Evolutionary conservation across 2,113 vertebrate genomes (phyloP), one percentile per base, ranked within the genome.

Genomic region (Formicarius rufipectus): DNA sequence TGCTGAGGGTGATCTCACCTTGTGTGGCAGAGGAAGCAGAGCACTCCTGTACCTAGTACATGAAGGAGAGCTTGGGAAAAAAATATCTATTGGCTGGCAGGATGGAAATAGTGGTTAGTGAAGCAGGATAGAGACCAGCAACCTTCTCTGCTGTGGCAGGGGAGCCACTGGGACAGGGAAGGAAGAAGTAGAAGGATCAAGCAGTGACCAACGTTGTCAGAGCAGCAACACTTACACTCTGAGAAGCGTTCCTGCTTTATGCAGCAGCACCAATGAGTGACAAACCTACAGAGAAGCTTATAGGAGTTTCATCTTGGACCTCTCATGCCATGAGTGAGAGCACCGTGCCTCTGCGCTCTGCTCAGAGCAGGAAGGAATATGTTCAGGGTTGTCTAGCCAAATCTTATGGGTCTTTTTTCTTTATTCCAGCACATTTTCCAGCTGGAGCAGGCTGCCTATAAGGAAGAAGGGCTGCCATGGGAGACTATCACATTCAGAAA

Each of bases 351-450:
- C 55, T 6, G 0, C 62, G 33, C 19, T 78, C 42, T 39, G 7
- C 30, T 77, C 17, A 19, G 10, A 5, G 4, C 33, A 35, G 64
- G 28, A 66, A 78, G 40, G 12, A 76, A 60, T 33, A 47, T 59
- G 4, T 52, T 50, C 35, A 52, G 30, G 2, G 7, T 6, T 71
- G 30, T 67, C 39, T n/a, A 40, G 30, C 22, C 28, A 42, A 47
- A 20, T 35, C 27, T 84, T 9, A 4, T 80, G 31, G 3, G 4
- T 80, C 19, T 55, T n/a, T 63, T 73, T 82, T 56, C 23, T 73
- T 67, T 91, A 11, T 93, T 71, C n/a, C 85, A 98, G 98, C 98
- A 98, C 76, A 98, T 98, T 78, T 98, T 98, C 93, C 95, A 98
- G 49, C 91, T 98, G 96, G 98, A 98, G 72, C 98, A 98, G 87